Base-by-base conservation (phyloP, 2,797 vertebrate genomes). In the Bufotes viridis region DNA sequence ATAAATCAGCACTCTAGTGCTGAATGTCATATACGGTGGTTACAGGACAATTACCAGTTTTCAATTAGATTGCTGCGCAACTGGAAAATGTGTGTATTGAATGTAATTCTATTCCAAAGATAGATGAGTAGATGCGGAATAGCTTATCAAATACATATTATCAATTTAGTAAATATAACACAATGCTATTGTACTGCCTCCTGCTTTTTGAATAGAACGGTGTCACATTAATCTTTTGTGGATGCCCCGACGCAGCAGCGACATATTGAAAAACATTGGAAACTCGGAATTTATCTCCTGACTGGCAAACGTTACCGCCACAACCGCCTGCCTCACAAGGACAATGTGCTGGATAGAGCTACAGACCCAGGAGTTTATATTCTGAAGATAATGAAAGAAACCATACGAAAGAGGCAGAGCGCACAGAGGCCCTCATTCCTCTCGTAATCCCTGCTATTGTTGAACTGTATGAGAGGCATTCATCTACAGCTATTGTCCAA, bases 301-400 rank as follows among this genome's bases (percentile, higher is more conserved):
- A 26, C n/a, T 13, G 58, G 26, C 57, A 80, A 79, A 18, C 57
- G 11, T 20, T 34, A 60, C 18, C 17, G 75, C 20, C 51, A 78
- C 57, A 49, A 24, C 13, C 8, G 34, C 53, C 57, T 67, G 29
- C 34, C 60, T 65, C 11, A 81, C 42, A 67, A n/a, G 60, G 61
- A 49, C 34, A 63, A 63, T 42, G 18, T 81, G 79, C 42, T 51
- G 17, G 22, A 67, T 65, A 51, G 17, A 80, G 26, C 29, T 55
- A 42, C 29, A 60, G 24, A 61, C 15, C 57, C 57, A 80, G 42
- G 29, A 81, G 80, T 81, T 65, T 81, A 81, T 81, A 80, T 51
- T 24, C 80, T 17, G 42, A 63, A 81, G 61, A 65, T 81, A 81
- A 80, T 60, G 29, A 81, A 1, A 53, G 34, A 81, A 51, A 81